Conservation (phyloP, 1,140 invertebrate species). For the Onthophagus taurus region DNA sequence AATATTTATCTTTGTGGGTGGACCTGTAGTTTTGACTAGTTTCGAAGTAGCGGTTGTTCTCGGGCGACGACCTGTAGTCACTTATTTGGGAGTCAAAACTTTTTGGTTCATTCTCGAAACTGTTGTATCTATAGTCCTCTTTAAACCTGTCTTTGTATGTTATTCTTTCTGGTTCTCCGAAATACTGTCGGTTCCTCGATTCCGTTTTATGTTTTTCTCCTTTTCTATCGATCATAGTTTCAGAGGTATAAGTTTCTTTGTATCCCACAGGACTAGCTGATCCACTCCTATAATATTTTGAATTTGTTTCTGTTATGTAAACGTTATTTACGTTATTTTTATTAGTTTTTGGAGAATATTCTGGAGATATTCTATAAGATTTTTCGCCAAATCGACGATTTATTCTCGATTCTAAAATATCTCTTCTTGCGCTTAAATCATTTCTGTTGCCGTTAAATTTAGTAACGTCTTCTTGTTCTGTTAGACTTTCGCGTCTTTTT, state of each 20-base stretch:
- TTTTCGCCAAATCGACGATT: conserved; percentile 47
- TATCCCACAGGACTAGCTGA: conserved; percentile 37
- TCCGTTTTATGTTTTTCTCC: conserved; percentile 47
- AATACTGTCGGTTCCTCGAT: conserved; percentile 40
- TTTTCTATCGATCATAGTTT: conserved; percentile 43
- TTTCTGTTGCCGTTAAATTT: conserved; percentile 36
- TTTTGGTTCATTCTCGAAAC: conserved; percentile 51
- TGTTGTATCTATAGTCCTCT: conserved; percentile 19
- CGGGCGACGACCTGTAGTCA: conserved; percentile 48
- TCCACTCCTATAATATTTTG: conserved; percentile 41
- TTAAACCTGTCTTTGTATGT: conserved; percentile 10
- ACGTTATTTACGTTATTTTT: conserved; percentile 38
- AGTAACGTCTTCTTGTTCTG: conserved; percentile 28
- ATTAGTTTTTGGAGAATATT: conserved; percentile 39
- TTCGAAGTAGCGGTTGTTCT: conserved; percentile 41
- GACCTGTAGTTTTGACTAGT: conserved; percentile 42
- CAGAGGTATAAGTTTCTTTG: conserved; percentile 44
- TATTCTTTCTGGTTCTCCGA: conserved; percentile 34
- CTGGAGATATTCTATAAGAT: conserved; percentile 42
- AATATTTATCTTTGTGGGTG: conserved; percentile 35
- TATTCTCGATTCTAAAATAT: conserved; percentile 63
- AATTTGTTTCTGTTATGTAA: conserved; percentile 44
- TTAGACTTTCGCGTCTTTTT: conserved; percentile 43
- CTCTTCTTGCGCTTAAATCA: conserved; percentile 59
- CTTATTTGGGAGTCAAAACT: conserved; percentile 51